Base-by-base conservation (phyloP, 2,888 invertebrate genomes). In the Caenorhabditis uteleia region DNA sequence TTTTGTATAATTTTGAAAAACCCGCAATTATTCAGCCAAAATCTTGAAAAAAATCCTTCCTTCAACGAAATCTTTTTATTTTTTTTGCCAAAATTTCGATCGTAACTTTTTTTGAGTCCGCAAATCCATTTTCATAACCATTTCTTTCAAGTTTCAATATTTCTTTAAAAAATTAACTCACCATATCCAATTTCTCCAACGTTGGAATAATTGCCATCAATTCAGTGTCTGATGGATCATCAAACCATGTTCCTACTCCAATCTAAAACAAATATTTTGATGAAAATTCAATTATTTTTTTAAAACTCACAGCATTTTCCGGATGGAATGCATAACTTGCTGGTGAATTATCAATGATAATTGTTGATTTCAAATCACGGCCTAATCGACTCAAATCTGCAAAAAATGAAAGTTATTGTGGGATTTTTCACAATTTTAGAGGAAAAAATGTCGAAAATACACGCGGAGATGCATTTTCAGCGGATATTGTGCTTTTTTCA, bases 311-410 rank as follows among this genome's bases (percentile, higher is more conserved):
- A 86, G 97, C 97, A 88, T 98, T 98, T 86, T 97, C 95, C 84
- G 97, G 97, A 89, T 98, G 98, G 90, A 99, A 99, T 88, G 97
- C 94, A 87, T 99, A 98, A 76, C 95, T 95, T 83, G 95, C 95
- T 82, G 98, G 98, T 83, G 97, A 98, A 88, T 99, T 98, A 88
- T 98, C 98, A 77, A 98, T 92, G 83, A 98, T 98, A 83, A 98
- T 90, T 83, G 95, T 93, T 86, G 93, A 91, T 82, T 92, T 90
- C 85, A 99, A 88, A 86, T 95, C 94, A 74, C 98, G 89, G 64
- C 98, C 98, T 75, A 98, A 88, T 84, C 93, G 92, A 88, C 94
- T 94, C 83, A 98, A 89, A 88, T 98, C 98, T 88, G 87, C 77
- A 34, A 83, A 77, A 33, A 29, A 2, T 4, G 5, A 7, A n/a